phyloP scores from a whole-genome alignment of 2,888 invertebrate genomes.

The Odontothrips loti region DNA sequence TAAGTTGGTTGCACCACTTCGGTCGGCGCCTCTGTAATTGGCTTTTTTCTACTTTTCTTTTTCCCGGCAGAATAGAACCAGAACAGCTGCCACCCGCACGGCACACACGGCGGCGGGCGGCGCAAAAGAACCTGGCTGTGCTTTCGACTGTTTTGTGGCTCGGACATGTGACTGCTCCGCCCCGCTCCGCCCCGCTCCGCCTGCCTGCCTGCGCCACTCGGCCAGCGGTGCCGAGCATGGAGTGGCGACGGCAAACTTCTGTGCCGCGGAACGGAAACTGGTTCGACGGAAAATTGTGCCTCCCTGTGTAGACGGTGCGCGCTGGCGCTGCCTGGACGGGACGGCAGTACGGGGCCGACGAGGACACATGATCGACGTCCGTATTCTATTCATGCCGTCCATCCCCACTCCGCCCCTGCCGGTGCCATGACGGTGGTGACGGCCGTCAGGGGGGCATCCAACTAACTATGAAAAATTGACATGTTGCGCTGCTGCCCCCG shows the following conservation, averaged over 20 bases:
- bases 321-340: background rate
- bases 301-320: background rate
- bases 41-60: no score
- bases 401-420: background rate
- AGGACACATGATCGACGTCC: background rate
- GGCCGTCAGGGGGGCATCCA: background rate
- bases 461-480: constrained; percentile 9
- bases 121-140: no score
- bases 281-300: background rate
- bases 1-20: no score
- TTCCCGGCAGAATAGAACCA: no score
- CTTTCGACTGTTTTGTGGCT: no score
- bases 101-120: no score
- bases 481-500: background rate
- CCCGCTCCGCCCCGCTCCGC: no score
- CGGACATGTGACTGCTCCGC: no score
- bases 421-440: background rate
- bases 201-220: no score
- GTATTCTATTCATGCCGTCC: background rate
- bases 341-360: background rate
- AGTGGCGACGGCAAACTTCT: background rate
- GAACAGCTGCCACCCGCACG: no score
- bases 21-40: no score
- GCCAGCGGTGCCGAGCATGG: no score
- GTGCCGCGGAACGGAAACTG: background rate